phyloP scores from a whole-genome alignment of 2,113 vertebrate species.

The Ptychochromis oligacanthus region DNA sequence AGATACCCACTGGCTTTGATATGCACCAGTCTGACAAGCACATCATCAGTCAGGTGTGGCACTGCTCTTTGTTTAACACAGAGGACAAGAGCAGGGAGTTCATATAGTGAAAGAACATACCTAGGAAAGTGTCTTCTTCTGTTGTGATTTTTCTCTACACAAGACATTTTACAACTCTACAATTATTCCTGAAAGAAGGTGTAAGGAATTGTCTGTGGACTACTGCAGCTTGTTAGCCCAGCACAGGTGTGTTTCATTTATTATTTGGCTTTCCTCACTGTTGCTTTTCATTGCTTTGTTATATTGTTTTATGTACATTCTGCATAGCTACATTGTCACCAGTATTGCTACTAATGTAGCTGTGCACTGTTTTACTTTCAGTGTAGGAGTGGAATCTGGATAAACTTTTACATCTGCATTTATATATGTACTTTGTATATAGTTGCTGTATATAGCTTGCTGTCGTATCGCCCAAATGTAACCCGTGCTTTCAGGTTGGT shows the following conservation, averaged over 20 bases:
- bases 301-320: neutral
- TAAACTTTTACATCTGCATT: neutral
- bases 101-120: neutral
- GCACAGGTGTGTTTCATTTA: constrained; percentile 55
- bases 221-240: neutral
- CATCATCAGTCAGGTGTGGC: constrained; percentile 43
- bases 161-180: neutral
- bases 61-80: neutral
- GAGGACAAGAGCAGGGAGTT: neutral
- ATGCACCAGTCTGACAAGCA: constrained; percentile 33
- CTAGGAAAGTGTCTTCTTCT: neutral
- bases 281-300: neutral
- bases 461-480: neutral
- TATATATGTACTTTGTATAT: no score
- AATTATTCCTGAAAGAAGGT: neutral
- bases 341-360: neutral
- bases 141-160: neutral
- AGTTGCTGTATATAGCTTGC: no score
- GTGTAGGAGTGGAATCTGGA: neutral
- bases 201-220: neutral
- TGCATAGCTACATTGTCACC: neutral
- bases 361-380: neutral
- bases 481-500: neutral
- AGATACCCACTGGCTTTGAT: constrained; percentile 51
- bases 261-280: neutral